Conservation (phyloP, 2,888 invertebrate genomes). For the Drosophila pseudotakahashii region DNA sequence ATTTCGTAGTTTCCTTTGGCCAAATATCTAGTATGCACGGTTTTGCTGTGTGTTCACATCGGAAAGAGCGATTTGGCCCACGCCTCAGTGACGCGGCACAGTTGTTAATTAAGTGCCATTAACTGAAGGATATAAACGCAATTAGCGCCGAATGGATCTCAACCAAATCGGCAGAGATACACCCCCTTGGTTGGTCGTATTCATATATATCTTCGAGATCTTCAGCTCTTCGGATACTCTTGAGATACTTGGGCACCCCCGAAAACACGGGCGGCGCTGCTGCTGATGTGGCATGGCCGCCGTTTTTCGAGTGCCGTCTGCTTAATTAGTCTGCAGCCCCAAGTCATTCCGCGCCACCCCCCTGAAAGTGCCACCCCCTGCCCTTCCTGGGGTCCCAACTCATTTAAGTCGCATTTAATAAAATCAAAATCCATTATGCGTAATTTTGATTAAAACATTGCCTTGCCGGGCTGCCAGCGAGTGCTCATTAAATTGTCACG, state of each 20-base stretch:
- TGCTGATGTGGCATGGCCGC: constrained; percentile 79
- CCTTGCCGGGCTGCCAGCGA: constrained; percentile 36
- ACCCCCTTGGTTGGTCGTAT: constrained; percentile 1
- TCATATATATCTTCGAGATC: constrained; percentile 1
- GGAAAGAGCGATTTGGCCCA: constrained; percentile 42
- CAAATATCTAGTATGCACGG: constrained; percentile 9
- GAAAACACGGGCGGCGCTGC: constrained; percentile 62
- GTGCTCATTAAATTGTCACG: constrained; percentile 84
- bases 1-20: constrained; percentile 3
- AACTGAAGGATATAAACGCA: constrained; percentile 83
- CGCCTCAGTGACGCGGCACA: constrained; percentile 70
- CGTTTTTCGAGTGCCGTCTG: constrained; percentile 74
- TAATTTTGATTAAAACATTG: constrained; percentile 80
- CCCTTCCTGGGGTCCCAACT: constrained; percentile 53
- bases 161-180: constrained; percentile 66
- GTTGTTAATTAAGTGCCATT: constrained; percentile 80
- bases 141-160: constrained; percentile 80
- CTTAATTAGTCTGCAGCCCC: constrained; percentile 74
- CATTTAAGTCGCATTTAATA: constrained; percentile 80
- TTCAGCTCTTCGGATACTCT: constrained; percentile 7
- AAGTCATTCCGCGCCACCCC: background rate
- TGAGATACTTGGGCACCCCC: constrained; percentile 23
- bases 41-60: constrained; percentile 15
- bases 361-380: background rate
- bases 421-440: constrained; percentile 78